Evolutionary conservation across 2,113 vertebrate genomes (phyloP).

Genomic region (Glaucomys volans): DNA sequence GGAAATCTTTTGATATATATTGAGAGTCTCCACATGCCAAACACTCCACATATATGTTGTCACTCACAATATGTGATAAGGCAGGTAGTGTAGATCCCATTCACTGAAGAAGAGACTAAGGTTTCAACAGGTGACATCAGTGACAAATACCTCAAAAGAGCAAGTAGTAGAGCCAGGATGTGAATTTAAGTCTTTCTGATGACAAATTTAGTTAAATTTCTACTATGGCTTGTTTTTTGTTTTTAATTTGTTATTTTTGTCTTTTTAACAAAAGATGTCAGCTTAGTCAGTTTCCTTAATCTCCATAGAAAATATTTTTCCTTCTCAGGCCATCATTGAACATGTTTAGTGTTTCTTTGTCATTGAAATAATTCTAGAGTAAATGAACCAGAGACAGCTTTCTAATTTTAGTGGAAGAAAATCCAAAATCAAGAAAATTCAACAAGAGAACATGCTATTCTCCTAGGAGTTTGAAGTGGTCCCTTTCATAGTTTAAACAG

Average conservation of each 20-base stretch:
- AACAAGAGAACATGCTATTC: neutral
- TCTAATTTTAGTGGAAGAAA: neutral
- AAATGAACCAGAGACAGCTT: neutral
- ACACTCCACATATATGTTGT: accelerated
- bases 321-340: neutral
- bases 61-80: neutral
- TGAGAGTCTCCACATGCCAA: neutral
- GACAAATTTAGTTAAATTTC: neutral
- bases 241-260: constrained; percentile 20
- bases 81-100: neutral
- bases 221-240: neutral
- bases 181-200: neutral
- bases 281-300: neutral
- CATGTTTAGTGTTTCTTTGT: neutral
- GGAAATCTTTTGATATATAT: neutral
- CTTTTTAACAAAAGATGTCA: neutral
- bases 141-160: neutral
- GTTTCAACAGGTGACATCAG: neutral
- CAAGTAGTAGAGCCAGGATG: neutral
- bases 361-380: neutral
- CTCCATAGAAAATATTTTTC: neutral
- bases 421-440: neutral
- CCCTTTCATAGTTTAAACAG: neutral
- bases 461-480: neutral
- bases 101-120: neutral